Evolutionary conservation across 2,113 vertebrate species (phyloP), one percentile per base, ranked within the genome.

Genomic region (Harpagus bidentatus): DNA sequence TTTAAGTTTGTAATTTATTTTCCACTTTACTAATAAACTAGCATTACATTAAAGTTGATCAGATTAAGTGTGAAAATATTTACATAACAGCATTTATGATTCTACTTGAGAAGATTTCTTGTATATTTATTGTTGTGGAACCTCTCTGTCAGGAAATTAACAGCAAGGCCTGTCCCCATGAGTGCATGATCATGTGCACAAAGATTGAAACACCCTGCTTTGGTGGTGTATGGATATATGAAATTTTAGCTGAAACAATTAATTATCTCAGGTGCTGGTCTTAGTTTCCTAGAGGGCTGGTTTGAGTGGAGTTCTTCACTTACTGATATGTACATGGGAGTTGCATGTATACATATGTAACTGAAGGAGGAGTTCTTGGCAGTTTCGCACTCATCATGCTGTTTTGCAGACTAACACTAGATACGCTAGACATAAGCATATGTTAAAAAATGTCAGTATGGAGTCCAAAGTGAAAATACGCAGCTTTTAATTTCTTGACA

Each of bases 351-450:
- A 45, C 29, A 55, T 61, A 50, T 53, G 63, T 62, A 81, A 55
- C 26, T 63, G 40, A 83, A 62, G 80, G 61, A 90, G 21, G 53
- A 61, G n/a, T 77, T 93, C 45, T 63, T 90, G 81, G 66, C 73
- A 80, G 65, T 85, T 92, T 81, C 80, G 4, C 71, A 62, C n/a
- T 73, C 67, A 47, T 73, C 65, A 29, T 83, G 55, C 28, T 88
- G 91, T 62, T 96, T 94, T 96, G 40, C 82, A 97, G 92, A 70
- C 42, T 86, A 52, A 86, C 76, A 86, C 71, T 70, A 81, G 66
- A 85, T 92, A 93, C 0, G 95, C 92, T 95, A 96, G 95, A 96
- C 96, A 83, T 77, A 94, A 96, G 66, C 95, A 96, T 97, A 95
- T 96, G 96, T 83, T 95, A 50, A 93, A 94, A 95, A 86, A 82